Evolutionary conservation across 2,113 vertebrate species (phyloP).

Genomic region (Plotosus lineatus): DNA sequence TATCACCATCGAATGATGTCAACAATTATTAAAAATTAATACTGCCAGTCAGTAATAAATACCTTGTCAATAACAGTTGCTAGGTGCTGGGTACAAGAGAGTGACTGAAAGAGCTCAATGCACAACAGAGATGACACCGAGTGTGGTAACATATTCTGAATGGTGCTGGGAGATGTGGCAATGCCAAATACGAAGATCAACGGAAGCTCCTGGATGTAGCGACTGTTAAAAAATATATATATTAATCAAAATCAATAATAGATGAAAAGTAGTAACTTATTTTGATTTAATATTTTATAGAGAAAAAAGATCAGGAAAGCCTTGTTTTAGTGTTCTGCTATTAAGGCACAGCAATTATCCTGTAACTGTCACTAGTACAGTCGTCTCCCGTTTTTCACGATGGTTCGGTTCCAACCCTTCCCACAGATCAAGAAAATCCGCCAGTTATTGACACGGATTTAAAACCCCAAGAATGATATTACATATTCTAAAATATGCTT

Average conservation of each 20-base stretch:
- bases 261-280: not conserved
- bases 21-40: too few species aligned
- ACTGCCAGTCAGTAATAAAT: constrained; percentile 27
- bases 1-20: not conserved
- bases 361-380: constrained; percentile 14
- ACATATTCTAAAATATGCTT: too few species aligned
- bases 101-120: constrained; percentile 92
- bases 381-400: too few species aligned
- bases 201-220: constrained; percentile 83
- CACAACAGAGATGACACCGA: constrained; percentile 92
- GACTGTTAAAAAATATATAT: constrained; percentile 67
- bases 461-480: too few species aligned
- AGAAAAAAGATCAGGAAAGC: not conserved
- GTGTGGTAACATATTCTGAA: constrained; percentile 90
- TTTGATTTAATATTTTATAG: not conserved
- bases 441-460: too few species aligned
- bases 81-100: constrained; percentile 90
- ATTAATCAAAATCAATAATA: not conserved
- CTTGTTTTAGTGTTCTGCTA: not conserved
- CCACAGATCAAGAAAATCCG: too few species aligned
- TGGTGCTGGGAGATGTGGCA: constrained; percentile 89
- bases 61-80: constrained; percentile 91
- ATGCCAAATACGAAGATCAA: constrained; percentile 92
- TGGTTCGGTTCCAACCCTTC: too few species aligned
- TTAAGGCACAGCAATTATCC: not conserved